These are phyloP conservation scores for Cettia cetti DNA, from an alignment of 2,113 vertebrate species.

Conservation along the genomic window DNA sequence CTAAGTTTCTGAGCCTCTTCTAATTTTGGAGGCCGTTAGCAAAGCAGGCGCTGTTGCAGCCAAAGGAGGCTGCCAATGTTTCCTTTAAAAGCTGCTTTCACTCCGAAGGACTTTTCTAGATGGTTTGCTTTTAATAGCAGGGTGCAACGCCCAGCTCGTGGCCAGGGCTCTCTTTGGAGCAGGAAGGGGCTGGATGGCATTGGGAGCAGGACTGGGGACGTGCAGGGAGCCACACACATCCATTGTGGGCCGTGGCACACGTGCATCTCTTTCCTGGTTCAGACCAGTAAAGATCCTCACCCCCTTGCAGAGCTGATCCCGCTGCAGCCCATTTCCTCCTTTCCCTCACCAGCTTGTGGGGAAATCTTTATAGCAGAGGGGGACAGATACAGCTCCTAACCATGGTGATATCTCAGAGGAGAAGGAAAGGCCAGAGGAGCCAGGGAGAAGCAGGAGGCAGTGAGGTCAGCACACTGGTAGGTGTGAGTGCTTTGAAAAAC, in stretches of 20 bases:
- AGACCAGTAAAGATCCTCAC: neutral
- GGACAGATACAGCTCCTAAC: neutral
- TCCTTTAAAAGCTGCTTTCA: constrained; percentile 46
- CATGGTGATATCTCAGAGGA: neutral
- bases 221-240: neutral
- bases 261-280: neutral
- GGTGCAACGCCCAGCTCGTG: neutral
- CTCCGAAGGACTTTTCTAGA: constrained; percentile 58
- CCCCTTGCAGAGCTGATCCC: neutral
- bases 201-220: neutral
- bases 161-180: neutral
- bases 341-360: fast-evolving
- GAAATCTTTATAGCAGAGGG: neutral
- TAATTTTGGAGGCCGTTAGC: constrained; percentile 60
- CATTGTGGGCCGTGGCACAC: fast-evolving
- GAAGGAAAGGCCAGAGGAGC: neutral
- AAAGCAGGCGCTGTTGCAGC: constrained; percentile 42
- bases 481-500: constrained; percentile 32
- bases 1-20: constrained; percentile 51
- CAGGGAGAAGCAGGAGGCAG: neutral
- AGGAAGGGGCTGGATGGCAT: neutral
- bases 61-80: constrained; percentile 51
- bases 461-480: neutral
- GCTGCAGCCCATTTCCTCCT: neutral
- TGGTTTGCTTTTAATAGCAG: constrained; percentile 55